A percentile compares a stretch with the other conserved stretches of the same genome.
phyloP scores from a whole-genome alignment of 30 jellyfish, hydroid and myxozoan species.

The Clytia hemisphaerica region DNA sequence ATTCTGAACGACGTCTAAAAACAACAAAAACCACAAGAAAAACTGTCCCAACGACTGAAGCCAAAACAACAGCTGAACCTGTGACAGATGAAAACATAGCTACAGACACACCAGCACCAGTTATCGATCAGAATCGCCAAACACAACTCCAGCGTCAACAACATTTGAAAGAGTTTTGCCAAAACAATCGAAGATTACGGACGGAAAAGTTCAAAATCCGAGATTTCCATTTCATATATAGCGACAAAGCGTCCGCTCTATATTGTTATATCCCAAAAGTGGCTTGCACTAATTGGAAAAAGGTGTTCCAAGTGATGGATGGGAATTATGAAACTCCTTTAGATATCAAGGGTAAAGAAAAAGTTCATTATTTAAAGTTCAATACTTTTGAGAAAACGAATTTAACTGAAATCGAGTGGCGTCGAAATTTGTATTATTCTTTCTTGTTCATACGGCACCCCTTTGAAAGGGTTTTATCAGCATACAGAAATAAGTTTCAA shows the following conservation, averaged over 20 bases:
- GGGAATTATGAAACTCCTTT: not conserved
- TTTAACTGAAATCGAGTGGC: not conserved
- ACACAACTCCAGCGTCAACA: too few relatives aligned
- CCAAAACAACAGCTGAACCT: too few relatives aligned
- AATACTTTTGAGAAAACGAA: not conserved
- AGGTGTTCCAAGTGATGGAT: slow-evolving; percentile 1
- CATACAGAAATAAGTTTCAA: slow-evolving; percentile 10
- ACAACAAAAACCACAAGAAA: too few relatives aligned
- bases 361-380: not conserved
- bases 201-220: too few relatives aligned
- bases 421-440: slow-evolving; percentile 3
- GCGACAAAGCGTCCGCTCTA: not conserved
- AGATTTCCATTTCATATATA: too few relatives aligned
- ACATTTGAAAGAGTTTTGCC: too few relatives aligned
- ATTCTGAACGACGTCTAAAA: too few relatives aligned
- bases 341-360: slow-evolving; percentile 1
- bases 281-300: slow-evolving; percentile 16
- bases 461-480: slow-evolving; percentile 6
- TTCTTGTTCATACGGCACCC: slow-evolving; percentile 14
- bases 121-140: too few relatives aligned
- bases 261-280: slow-evolving; percentile 15
- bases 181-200: too few relatives aligned
- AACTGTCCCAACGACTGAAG: too few relatives aligned
- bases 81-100: too few relatives aligned
- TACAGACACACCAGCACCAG: too few relatives aligned